Evolutionary conservation across 2,888 invertebrate species (phyloP).

Genomic region (Cheilosia grossa): DNA sequence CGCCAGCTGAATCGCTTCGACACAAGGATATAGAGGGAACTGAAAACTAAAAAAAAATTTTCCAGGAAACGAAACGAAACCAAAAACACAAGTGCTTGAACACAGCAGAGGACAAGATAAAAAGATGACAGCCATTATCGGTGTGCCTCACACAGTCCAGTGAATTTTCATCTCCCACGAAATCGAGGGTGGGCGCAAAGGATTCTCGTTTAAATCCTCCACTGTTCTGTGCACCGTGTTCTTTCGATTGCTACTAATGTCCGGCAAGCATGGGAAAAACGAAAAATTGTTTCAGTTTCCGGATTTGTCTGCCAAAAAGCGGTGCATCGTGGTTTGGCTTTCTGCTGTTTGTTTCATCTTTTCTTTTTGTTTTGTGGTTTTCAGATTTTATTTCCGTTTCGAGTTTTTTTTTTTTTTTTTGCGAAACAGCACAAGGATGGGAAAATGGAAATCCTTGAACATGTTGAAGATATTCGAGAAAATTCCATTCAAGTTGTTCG

Average conservation of each 20-base stretch:
- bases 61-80: slow-evolving; percentile 13
- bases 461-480: slow-evolving; percentile 43
- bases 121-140: slow-evolving; percentile 71
- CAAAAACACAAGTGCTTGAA: slow-evolving; percentile 17
- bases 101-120: slow-evolving; percentile 55
- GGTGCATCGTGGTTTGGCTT: slow-evolving; percentile 69
- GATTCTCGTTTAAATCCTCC: slow-evolving; percentile 44
- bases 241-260: slow-evolving; percentile 66
- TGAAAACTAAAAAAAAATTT: background rate
- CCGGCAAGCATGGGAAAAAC: slow-evolving; percentile 28
- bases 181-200: slow-evolving; percentile 31
- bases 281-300: slow-evolving; percentile 64
- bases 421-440: slow-evolving; percentile 18
- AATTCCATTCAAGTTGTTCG: slow-evolving; percentile 38
- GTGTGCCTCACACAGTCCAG: slow-evolving; percentile 53
- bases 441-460: slow-evolving; percentile 49
- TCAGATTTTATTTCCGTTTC: slow-evolving; percentile 53
- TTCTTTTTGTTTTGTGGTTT: slow-evolving; percentile 29
- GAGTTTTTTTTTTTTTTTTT: slow-evolving; percentile 23
- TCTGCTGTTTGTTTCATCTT: slow-evolving; percentile 53
- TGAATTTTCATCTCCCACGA: slow-evolving; percentile 25
- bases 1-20: slow-evolving; percentile 40
- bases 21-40: slow-evolving; percentile 32
- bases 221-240: slow-evolving; percentile 46
- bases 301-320: slow-evolving; percentile 74